A percentile compares a stretch with the other conserved stretches of the same genome.
Conservation (phyloP, 1,140 invertebrate genomes). For the Aphaenogaster ashmeadi region DNA sequence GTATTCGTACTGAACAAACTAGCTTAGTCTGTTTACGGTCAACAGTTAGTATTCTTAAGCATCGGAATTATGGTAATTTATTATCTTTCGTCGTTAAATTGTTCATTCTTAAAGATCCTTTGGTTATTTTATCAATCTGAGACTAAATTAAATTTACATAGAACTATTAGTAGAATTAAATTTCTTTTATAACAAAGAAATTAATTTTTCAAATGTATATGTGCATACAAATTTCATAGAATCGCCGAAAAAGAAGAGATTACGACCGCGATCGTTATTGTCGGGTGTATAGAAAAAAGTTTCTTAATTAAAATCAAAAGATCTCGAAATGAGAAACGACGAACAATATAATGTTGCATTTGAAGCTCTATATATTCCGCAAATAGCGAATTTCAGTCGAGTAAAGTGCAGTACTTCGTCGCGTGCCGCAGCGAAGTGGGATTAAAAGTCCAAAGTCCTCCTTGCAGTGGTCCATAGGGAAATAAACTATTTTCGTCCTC, state of each 20-base stretch:
- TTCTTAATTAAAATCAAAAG: slow-evolving; percentile 17
- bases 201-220: not conserved
- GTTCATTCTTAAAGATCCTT: not conserved
- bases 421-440: not conserved
- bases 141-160: not conserved
- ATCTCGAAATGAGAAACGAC: not conserved
- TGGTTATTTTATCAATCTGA: not conserved
- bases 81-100: not conserved
- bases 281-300: not conserved
- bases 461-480: slow-evolving; percentile 72
- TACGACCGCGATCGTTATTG: not conserved
- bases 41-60: not conserved
- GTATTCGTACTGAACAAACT: not conserved
- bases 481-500: slow-evolving; percentile 75
- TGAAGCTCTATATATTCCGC: not conserved
- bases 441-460: slow-evolving; percentile 72
- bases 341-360: not conserved
- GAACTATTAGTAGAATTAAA: not conserved
- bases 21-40: not conserved
- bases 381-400: slow-evolving; percentile 32
- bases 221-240: not conserved
- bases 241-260: not conserved
- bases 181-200: not conserved
- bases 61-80: not conserved
- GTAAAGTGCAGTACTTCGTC: not conserved